Conservation (phyloP, 2,888 invertebrate genomes). For the Nasonia oneida region DNA sequence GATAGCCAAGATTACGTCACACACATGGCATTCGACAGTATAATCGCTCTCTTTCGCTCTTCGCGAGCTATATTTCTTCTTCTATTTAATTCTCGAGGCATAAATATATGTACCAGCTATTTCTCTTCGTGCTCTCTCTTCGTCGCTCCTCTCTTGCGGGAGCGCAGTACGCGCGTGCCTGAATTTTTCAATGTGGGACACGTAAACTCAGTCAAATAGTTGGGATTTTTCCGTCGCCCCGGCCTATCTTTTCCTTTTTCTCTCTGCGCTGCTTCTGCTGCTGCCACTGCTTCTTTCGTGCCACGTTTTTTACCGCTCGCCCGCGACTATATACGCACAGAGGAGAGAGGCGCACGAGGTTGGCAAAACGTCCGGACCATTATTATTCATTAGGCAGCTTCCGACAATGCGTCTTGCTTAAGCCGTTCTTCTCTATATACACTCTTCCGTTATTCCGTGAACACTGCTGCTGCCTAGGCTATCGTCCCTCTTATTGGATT, state of each 20-base stretch:
- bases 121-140: slow-evolving; percentile 43
- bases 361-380: slow-evolving; percentile 66
- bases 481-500: slow-evolving; percentile 38
- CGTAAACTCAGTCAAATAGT: slow-evolving; percentile 48
- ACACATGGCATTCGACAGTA: slow-evolving; percentile 36
- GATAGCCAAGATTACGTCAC: slow-evolving; percentile 29
- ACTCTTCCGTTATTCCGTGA: slow-evolving; percentile 30
- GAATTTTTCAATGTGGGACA: slow-evolving; percentile 38
- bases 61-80: background rate
- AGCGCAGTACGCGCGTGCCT: slow-evolving; percentile 11
- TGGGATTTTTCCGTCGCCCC: slow-evolving; percentile 40
- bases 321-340: background rate
- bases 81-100: slow-evolving; percentile 14
- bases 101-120: background rate
- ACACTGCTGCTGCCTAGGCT: slow-evolving; percentile 31
- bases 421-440: slow-evolving; percentile 66
- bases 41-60: slow-evolving; percentile 18
- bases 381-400: slow-evolving; percentile 76
- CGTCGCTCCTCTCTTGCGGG: background rate
- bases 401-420: slow-evolving; percentile 74
- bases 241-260: slow-evolving; percentile 6
- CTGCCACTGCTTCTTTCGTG: background rate
- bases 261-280: background rate
- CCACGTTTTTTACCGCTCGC: background rate
- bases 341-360: slow-evolving; percentile 23